Base-by-base conservation (phyloP, 2,888 invertebrate species). In the Agriopis marginaria region DNA sequence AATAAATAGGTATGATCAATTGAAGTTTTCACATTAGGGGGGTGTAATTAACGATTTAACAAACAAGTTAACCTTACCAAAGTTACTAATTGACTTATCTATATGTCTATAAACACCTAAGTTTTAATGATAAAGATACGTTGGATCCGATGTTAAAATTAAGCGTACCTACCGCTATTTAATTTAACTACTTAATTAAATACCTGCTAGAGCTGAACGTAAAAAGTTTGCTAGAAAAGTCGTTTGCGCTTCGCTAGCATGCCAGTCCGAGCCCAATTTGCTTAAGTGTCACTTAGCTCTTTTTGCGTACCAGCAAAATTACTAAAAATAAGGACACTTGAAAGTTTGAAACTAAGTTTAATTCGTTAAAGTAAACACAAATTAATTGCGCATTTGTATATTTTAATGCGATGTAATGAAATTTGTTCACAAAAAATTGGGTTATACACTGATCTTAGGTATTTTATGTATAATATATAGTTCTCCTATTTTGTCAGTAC, bases 131-230 rank as follows among this genome's bases (percentile, higher is more conserved):
- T 42, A 42, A 61, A 51, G 50, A 51, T 51, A 42, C 39, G 61
- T n/a, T 7, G 32, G 50, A 51, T 61, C 17, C 14, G 51, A 39
- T 8, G 47, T 61, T 53, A 62, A 53, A 62, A 62, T 62, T 62
- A 45, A 62, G 32, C 53, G 62, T 60, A 39, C 47, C 14, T 50
- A 51, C 61, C 69, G 70, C 62, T 66, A 72, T 74, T 73, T 79
- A 79, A 79, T 80, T 80, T 79, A 80, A 77, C 77, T 62, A 62
- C 62, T 79, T 80, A 79, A 78, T 79, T 73, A 73, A 71, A 71
- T 72, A 73, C 68, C 71, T 60, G 68, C 62, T 40, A 60, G 71
- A 23, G 53, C n/a, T 72, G 62, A 71, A 71, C 58, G 64, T 76
- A 78, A 79, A 78, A 75, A 71, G 74, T 75, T 72, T 69, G 71